Evolutionary conservation across 2,888 invertebrate genomes (phyloP), one percentile per base, ranked within the genome.

Genomic region (Automeris io): DNA sequence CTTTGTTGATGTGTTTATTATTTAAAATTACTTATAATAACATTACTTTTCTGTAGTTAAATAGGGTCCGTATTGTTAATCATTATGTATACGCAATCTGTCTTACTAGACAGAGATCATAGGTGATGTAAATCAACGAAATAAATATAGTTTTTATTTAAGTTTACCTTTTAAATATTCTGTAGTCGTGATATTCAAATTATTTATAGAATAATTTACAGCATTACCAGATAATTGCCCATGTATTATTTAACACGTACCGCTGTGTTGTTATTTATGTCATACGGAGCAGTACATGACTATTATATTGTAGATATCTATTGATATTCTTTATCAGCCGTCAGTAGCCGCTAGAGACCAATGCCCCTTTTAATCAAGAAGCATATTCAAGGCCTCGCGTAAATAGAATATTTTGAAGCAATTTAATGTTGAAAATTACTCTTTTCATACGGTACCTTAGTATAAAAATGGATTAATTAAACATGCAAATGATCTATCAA

Each of bases 241-340:
- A 29, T 29, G 7, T 29, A 29, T 29, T 29, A 29, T 29, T 26
- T 29, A 29, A 29, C 29, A 29, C 29, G 29, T 29, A 29, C 16
- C 29, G 2, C 16, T 29, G 16, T 29, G 16, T 16, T 16, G 29
- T 29, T 29, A 29, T 29, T 29, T 16, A 29, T 29, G 29, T 29
- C 29, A 29, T 29, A 29, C n/a, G 16, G 16, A 3, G n/a, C n/a
- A 29, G 29, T 29, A 29, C 29, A 29, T 24, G 34, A 36, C 12
- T 21, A 21, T 12, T 36, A 22, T 31, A 18, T 12, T 19, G 12
- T 16, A 31, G 23, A 37, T 37, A 32, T 11, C 37, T 31, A 37
- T 37, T 37, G 32, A 37, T 31, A 37, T 32, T 18, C 31, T 37
- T 37, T 37, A 37, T 37, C 37, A 37, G 18, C 13, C 31, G 22